Conservation (phyloP, 2,888 invertebrate genomes). For the Mylabris sibirica region DNA sequence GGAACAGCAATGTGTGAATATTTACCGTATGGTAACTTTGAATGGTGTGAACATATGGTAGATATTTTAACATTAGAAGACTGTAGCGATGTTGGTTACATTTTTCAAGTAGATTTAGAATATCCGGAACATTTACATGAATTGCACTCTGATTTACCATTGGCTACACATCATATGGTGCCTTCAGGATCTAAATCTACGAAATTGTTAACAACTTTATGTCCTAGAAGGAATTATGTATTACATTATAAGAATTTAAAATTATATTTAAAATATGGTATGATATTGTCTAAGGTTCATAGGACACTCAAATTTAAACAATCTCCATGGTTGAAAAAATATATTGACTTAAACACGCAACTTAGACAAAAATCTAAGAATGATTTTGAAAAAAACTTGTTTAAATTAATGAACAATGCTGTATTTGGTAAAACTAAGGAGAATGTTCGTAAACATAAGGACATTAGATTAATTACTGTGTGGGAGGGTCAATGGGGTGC, state of each 20-base stretch:
- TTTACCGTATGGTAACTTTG: slow-evolving; percentile 47
- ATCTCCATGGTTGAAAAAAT: slow-evolving; percentile 38
- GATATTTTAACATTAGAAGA: slow-evolving; percentile 20
- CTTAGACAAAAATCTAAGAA: slow-evolving; percentile 27
- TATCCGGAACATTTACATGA: slow-evolving; percentile 53
- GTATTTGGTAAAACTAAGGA: slow-evolving; percentile 38
- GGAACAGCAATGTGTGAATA: slow-evolving; percentile 42
- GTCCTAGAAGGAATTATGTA: slow-evolving; percentile 40
- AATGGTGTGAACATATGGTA: slow-evolving; percentile 41
- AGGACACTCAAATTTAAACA: slow-evolving; percentile 36
- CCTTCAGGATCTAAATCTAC: slow-evolving; percentile 1
- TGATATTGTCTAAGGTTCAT: slow-evolving; percentile 31
- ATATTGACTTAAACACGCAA: slow-evolving; percentile 16
- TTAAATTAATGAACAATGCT: slow-evolving; percentile 36
- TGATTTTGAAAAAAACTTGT: slow-evolving; percentile 37
- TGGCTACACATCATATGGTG: slow-evolving; percentile 15
- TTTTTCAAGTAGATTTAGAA: slow-evolving; percentile 38
- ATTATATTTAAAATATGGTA: slow-evolving; percentile 39
- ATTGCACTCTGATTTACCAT: slow-evolving; percentile 28
- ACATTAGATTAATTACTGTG: slow-evolving; percentile 17
- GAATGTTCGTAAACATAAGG: slow-evolving; percentile 32
- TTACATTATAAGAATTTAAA: slow-evolving; percentile 37
- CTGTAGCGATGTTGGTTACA: slow-evolving; percentile 45
- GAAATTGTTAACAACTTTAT: slow-evolving; percentile 35
- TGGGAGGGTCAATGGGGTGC: slow-evolving; percentile 28